phyloP scores from a whole-genome alignment of 2,888 invertebrate species.

The Latrodectus elegans region DNA sequence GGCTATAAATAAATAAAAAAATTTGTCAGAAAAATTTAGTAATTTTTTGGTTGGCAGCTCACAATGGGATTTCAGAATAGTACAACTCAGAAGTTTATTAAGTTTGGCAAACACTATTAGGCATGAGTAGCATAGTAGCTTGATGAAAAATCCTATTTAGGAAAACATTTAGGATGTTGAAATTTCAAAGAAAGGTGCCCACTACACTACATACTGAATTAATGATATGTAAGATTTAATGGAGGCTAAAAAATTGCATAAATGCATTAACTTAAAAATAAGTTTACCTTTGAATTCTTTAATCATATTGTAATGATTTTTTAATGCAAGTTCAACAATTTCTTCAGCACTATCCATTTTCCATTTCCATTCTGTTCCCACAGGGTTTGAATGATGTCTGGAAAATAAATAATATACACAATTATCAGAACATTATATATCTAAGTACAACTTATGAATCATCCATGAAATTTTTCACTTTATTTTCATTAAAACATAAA shows the following conservation, averaged over 20 bases:
- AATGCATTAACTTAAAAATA: not conserved
- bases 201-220: no score
- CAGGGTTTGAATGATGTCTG: conserved; percentile 76
- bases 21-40: no score
- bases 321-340: conserved; percentile 78
- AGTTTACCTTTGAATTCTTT: conserved; percentile 76
- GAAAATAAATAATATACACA: not conserved
- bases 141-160: no score
- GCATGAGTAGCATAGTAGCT: no score
- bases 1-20: no score
- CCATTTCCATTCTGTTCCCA: conserved; percentile 81
- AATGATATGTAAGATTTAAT: not conserved
- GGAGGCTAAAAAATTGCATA: not conserved
- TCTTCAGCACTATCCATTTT: conserved; percentile 78
- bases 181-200: not conserved
- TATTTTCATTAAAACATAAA: not conserved
- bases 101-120: no score
- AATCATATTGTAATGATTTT: conserved; percentile 78
- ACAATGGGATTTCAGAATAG: no score
- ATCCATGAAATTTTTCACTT: not conserved
- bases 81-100: no score
- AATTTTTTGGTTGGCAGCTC: no score
- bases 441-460: not conserved
- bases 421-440: no score
- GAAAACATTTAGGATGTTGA: not conserved